Evolutionary conservation across 2,888 invertebrate species (phyloP).

Genomic region (Epiblema foenella): DNA sequence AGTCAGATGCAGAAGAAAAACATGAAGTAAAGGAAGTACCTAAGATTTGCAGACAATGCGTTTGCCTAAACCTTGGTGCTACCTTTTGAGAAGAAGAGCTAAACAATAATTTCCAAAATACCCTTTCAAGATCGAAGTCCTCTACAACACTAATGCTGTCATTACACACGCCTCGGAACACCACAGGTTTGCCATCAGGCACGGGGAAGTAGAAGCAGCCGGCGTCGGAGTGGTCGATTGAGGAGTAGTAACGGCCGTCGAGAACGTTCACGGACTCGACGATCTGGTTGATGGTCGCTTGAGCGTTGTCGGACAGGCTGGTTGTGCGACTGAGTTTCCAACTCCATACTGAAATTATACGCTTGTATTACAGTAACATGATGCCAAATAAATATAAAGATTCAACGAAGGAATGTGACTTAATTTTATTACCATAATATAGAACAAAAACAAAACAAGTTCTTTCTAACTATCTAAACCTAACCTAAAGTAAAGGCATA

Average conservation of each 20-base stretch:
- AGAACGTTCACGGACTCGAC: constrained; percentile 50
- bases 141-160: constrained; percentile 52
- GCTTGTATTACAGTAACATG: too few relatives aligned
- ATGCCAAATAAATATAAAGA: too few relatives aligned
- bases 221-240: constrained; percentile 48
- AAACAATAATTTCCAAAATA: constrained; percentile 42
- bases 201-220: constrained; percentile 56
- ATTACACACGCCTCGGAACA: constrained; percentile 59
- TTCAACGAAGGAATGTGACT: too few relatives aligned
- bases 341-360: constrained; percentile 49
- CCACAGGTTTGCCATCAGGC: constrained; percentile 47
- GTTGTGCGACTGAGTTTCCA: constrained; percentile 54
- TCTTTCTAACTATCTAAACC: too few relatives aligned
- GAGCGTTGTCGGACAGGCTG: constrained; percentile 45
- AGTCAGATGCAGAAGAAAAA: too few relatives aligned
- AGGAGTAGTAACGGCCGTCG: constrained; percentile 49
- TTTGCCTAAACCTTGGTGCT: background rate
- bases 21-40: too few relatives aligned
- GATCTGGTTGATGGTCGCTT: constrained; percentile 47
- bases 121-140: constrained; percentile 53
- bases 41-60: too few relatives aligned
- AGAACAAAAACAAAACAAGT: too few relatives aligned
- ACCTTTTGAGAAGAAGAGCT: background rate
- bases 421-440: too few relatives aligned
- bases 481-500: too few relatives aligned